These are phyloP conservation scores for Sander vitreus DNA, from an alignment of 2,113 vertebrate genomes.

Conservation along the genomic window DNA sequence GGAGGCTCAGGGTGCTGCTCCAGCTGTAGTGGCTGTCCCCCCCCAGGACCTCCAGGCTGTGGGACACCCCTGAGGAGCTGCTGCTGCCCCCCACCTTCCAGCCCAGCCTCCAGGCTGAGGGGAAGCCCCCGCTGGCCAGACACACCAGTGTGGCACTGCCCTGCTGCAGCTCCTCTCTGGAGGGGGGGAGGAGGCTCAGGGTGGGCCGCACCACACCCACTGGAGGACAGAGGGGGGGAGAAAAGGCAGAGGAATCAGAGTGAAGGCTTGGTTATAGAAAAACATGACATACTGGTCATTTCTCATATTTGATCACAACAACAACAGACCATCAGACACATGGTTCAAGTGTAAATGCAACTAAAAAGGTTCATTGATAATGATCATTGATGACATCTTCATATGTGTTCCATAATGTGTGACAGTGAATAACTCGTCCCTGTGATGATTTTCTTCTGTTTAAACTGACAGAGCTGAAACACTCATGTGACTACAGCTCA, in stretches of 20 bases:
- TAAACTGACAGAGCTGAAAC: slow-evolving; percentile 1
- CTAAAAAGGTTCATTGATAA: background rate
- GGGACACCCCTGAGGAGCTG: slow-evolving; percentile 31
- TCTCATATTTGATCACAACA: background rate
- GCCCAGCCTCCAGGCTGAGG: slow-evolving; percentile 62
- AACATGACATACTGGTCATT: background rate
- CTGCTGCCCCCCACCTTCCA: slow-evolving; percentile 62
- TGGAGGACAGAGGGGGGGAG: slow-evolving; percentile 25
- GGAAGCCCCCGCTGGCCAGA: slow-evolving; percentile 68
- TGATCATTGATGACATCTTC: background rate
- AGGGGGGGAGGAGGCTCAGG: slow-evolving; percentile 72
- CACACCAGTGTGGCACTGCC: slow-evolving; percentile 71
- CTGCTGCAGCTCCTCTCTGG: slow-evolving; percentile 55
- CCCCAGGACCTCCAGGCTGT: slow-evolving; percentile 41
- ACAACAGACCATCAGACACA: background rate
- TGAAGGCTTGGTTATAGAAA: background rate
- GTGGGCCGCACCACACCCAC: slow-evolving; percentile 56
- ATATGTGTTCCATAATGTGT: background rate
- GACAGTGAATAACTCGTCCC: background rate
- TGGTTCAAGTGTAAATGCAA: background rate
- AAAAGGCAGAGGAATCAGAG: background rate
- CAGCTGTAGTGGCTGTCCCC: slow-evolving; percentile 54
- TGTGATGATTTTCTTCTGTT: no score
- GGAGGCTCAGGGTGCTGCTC: slow-evolving; percentile 67
- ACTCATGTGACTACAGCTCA: background rate